Percentiles rank a stretch among this genome's conserved stretches.
These are phyloP conservation scores for Mormyrus iriodes DNA, from an alignment of 2,113 vertebrate genomes.

Conservation along the genomic window DNA sequence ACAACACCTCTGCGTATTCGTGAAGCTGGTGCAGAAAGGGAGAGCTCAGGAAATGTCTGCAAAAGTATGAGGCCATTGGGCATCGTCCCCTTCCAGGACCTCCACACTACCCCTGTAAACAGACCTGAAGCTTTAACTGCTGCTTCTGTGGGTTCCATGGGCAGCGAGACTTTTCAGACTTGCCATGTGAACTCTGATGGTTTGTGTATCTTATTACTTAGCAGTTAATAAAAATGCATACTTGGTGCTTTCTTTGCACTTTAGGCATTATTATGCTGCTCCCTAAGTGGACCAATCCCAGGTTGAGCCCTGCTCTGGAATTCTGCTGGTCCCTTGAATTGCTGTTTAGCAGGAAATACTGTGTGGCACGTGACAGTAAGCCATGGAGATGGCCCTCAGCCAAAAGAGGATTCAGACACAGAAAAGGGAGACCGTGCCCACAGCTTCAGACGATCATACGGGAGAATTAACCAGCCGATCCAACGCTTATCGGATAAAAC, in stretches of 20 bases:
- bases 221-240: neutral
- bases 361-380: neutral
- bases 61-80: neutral
- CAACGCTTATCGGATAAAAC: neutral
- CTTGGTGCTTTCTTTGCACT: neutral
- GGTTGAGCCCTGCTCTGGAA: neutral
- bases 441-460: neutral
- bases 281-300: neutral
- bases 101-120: neutral
- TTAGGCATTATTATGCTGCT: neutral
- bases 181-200: neutral
- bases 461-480: neutral
- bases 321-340: neutral
- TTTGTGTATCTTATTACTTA: neutral
- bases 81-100: neutral
- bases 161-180: neutral
- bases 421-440: neutral
- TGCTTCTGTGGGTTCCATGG: neutral
- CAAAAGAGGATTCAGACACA: neutral
- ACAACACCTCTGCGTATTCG: neutral
- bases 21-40: neutral
- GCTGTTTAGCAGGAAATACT: neutral
- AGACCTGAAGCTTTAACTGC: neutral
- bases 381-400: neutral
- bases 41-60: no score